Evolutionary conservation across 2,888 invertebrate genomes (phyloP), one percentile per base, ranked within the genome.

Genomic region (Sialis lutaria): DNA sequence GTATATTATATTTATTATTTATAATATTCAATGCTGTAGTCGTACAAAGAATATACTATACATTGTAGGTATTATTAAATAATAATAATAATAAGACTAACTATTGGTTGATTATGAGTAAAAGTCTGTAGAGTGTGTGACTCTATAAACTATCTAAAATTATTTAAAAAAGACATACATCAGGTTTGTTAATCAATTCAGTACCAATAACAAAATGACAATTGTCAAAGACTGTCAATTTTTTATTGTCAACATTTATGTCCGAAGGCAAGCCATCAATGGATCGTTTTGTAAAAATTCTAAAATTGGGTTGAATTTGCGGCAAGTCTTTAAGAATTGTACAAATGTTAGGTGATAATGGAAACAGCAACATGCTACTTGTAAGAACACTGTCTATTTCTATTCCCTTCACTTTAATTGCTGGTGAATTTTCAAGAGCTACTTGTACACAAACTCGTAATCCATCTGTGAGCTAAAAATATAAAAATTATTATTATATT

Each of bases 401-500:
- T 30, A 77, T 65, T 35, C 65, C 64, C 59, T 74, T 79, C 0
- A 82, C 69, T 67, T 79, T 80, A 52, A 72, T 64, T 0, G 67
- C 68, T 47, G 73, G 70, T 1, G 71, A 60, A 58, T 88, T 89
- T 61, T 90, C 90, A 0, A 83, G 59, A 0, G 79, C 73, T 0
- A 86, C 58, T 60, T 89, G 89, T 6, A 83, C 66, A 56, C 76
- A 68, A 1, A 73, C 63, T 30, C 81, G 67, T 0, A 78, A 63
- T 0, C 77, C 69, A 42, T 47, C 35, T 30, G 33, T 13, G 6
- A 40, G 4, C 37, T 37, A 37, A 10, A 6, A 35, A 37, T n/a
- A n/a, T n/a, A 13, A 32, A 41, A 45, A 13, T 40, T 33, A 10
- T 8, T 37, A 6, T 32, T 33, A 22, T 5, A 12, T 7, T 32